Evolutionary conservation across 2,113 vertebrate species (phyloP), one percentile per base, ranked within the genome.

Genomic region (Channa argus): DNA sequence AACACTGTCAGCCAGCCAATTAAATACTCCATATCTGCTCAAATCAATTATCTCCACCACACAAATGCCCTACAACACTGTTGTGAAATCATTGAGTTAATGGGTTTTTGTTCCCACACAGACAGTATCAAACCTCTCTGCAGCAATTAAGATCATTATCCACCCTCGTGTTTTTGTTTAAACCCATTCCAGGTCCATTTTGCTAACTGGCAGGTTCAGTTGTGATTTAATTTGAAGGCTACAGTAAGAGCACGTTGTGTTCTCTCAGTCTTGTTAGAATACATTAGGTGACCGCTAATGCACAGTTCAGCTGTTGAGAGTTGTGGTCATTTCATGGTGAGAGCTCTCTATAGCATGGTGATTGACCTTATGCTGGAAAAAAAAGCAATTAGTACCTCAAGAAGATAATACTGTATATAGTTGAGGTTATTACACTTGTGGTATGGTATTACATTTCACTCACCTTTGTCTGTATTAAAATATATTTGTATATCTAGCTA

Each of bases 121-220:
- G 51, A 73, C 74, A 8, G 8, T 72, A 81, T 87, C 75, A 84
- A 87, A 81, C 79, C 83, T 82, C 83, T 89, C 79, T 9, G 51
- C 66, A 37, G 83, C 83, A 89, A 90, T 92, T 90, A 83, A 79
- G 82, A 82, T 91, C 72, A 84, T 89, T 87, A 89, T 90, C 82
- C 77, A 8, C 59, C 75, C 85, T 79, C 64, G 41, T 80, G 66
- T 82, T 84, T 80, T 82, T 80, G 79, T 85, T 80, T 68, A 53
- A 79, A 63, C 67, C 51, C 60, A 47, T 83, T 80, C 54, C 47
- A 64, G 60, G 63, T 83, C 72, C 63, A 43, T 69, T 85, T 66
- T 33, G 24, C 78, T n/a, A 63, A 79, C 50, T 78, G 1, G 37
- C 55, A 34, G 67, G 60, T 75, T 81, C 61, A 63, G 34, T 15